Evolutionary conservation across 2,888 invertebrate genomes (phyloP).

Genomic region (Deilephila porcellus): DNA sequence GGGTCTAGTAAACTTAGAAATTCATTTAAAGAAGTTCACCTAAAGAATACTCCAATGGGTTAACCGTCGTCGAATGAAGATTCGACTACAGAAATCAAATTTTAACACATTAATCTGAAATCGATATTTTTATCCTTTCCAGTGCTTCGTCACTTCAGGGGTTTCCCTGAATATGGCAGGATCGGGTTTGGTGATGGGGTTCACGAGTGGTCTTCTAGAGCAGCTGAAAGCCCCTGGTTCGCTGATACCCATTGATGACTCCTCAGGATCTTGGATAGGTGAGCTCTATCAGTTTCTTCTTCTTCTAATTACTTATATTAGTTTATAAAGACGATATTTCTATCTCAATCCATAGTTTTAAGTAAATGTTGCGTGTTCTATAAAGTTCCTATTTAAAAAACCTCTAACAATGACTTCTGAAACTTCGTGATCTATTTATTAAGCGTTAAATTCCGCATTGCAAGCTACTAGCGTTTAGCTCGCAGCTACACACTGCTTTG

Average conservation of each 20-base stretch:
- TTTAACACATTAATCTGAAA: constrained; percentile 39
- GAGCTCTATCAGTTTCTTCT: too few relatives aligned
- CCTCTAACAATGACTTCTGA: neutral
- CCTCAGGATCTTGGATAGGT: constrained; percentile 84
- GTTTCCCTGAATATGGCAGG: constrained; percentile 61
- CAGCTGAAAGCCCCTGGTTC: constrained; percentile 70
- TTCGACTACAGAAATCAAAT: neutral
- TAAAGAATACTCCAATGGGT: too few relatives aligned
- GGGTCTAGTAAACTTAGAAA: too few relatives aligned
- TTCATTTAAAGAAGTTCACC: too few relatives aligned
- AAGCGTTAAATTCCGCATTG: neutral
- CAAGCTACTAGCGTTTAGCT: neutral
- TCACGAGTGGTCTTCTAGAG: constrained; percentile 81
- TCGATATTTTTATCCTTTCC: constrained; percentile 35
- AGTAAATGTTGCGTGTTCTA: too few relatives aligned
- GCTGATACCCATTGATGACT: constrained; percentile 61
- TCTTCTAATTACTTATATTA: too few relatives aligned
- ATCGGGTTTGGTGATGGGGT: constrained; percentile 69
- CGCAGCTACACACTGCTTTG: neutral
- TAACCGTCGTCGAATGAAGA: too few relatives aligned
- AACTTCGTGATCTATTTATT: neutral
- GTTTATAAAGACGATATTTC: too few relatives aligned
- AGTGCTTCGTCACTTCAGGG: constrained; percentile 65
- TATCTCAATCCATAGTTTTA: too few relatives aligned
- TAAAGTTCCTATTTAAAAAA: neutral